Percentiles rank a stretch among this genome's conserved stretches.
Evolutionary conservation across 92 coral and sea anemone species (phyloP).

Genomic region (Paragorgia papillata): DNA sequence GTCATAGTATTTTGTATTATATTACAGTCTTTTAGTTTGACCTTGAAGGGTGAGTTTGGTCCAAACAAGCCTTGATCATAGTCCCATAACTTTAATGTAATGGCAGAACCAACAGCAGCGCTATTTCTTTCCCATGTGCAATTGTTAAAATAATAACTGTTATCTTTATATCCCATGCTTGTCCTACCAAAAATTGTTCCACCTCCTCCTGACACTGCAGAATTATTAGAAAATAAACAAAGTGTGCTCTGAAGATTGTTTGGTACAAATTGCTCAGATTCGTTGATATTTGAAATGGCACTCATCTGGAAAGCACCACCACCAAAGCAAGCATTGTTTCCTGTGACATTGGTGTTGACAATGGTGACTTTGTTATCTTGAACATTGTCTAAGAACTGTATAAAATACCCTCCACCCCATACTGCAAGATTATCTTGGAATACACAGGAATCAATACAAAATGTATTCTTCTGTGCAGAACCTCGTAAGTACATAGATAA

Average conservation of each 20-base stretch:
- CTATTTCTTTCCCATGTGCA: slow-evolving; percentile 46
- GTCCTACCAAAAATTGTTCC: slow-evolving; percentile 63
- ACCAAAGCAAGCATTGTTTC: slow-evolving; percentile 51
- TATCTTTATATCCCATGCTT: slow-evolving; percentile 31
- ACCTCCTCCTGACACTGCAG: slow-evolving; percentile 72
- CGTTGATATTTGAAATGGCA: slow-evolving; percentile 6
- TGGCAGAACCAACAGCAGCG: slow-evolving; percentile 53
- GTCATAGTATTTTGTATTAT: slow-evolving; percentile 20
- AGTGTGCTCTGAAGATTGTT: slow-evolving; percentile 47
- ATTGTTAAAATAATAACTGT: slow-evolving; percentile 35
- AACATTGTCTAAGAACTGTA: slow-evolving; percentile 57
- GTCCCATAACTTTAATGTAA: slow-evolving; percentile 40
- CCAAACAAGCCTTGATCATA: slow-evolving; percentile 48
- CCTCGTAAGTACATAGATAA: slow-evolving; percentile 66
- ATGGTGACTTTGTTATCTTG: slow-evolving; percentile 65
- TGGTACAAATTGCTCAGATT: slow-evolving; percentile 23
- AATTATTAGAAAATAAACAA: slow-evolving; percentile 59
- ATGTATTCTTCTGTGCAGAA: slow-evolving; percentile 66
- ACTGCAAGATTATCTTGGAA: slow-evolving; percentile 68
- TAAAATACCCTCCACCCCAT: slow-evolving; percentile 88
- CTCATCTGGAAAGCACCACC: slow-evolving; percentile 60
- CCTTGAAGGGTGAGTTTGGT: slow-evolving; percentile 39
- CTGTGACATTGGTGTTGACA: slow-evolving; percentile 42
- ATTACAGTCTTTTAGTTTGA: slow-evolving; percentile 15
- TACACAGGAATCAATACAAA: slow-evolving; percentile 52